Evolutionary conservation across 2,797 vertebrate species (phyloP).

Genomic region (Rhinatrema bivittatum): DNA sequence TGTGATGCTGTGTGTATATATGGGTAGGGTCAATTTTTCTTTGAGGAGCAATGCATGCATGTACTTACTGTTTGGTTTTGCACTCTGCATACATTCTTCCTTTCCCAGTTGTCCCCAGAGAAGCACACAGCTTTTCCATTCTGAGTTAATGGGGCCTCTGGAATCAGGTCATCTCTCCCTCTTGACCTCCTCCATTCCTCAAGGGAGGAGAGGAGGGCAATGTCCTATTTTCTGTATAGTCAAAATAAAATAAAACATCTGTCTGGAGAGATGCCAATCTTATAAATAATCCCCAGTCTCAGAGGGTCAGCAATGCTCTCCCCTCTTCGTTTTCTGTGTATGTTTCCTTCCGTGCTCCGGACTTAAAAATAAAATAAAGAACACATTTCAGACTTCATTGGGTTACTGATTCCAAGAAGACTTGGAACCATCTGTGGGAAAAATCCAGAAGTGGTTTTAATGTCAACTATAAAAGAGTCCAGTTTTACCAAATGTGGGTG

Average conservation of each 20-base stretch:
- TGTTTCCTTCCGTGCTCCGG: constrained; percentile 17
- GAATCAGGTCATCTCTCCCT: constrained; percentile 12
- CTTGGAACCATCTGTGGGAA: constrained; percentile 48
- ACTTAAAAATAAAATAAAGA: constrained; percentile 19
- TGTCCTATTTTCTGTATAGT: constrained; percentile 46
- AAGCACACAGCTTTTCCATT: accelerated
- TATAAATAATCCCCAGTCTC: constrained; percentile 53
- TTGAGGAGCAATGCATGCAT: too few relatives aligned
- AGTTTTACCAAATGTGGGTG: neutral
- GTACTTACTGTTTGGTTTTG: too few relatives aligned
- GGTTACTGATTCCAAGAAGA: neutral
- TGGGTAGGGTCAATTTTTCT: too few relatives aligned
- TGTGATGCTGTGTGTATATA: too few relatives aligned
- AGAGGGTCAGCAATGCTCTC: constrained; percentile 14
- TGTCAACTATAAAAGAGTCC: neutral
- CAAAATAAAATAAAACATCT: constrained; percentile 67
- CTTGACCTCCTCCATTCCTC: constrained; percentile 20
- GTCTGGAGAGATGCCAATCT: constrained; percentile 53
- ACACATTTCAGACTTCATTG: accelerated
- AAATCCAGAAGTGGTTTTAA: constrained; percentile 14
- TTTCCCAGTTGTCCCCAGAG: too few relatives aligned
- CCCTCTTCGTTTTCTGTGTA: constrained; percentile 1
- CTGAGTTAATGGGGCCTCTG: neutral
- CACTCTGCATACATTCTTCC: too few relatives aligned
- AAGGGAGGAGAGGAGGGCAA: constrained; percentile 44